Base-by-base conservation (phyloP, 2,797 vertebrate species). In the Enteromius trimaculatus region DNA sequence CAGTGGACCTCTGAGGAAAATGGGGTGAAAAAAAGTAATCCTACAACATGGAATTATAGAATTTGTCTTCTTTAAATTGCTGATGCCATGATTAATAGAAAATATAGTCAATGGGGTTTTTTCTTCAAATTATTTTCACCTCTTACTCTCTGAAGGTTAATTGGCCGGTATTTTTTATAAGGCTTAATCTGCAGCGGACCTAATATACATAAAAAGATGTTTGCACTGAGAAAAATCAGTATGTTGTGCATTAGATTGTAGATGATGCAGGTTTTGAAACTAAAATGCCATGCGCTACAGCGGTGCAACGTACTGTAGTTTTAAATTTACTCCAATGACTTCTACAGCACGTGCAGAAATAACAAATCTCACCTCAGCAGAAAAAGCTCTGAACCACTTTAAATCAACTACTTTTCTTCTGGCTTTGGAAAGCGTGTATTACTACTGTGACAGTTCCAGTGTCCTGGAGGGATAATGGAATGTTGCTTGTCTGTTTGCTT, bases 401-500 rank as follows among this genome's bases (percentile, higher is more conserved):
- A 21, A 47, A 60, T 42, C 66, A 58, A 26, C 60, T 49, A 26
- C 11, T 62, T 21, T 72, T 58, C 26, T 58, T 58, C 62, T 65
- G 69, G 42, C 47, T 64, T 58, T 55, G 49, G 58, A 82, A 79
- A 68, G 51, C 60, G 14, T 62, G 51, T 39, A 55, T 60, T 23
- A 44, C 34, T 70, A 8, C 21, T 58, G 71, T 47, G 42, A 76
- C 19, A 53, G 77, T 70, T 68, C 23, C 64, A 34, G 74, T 55
- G 42, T 80, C 81, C 82, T 68, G 77, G 37, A 81, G 81, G 60
- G 44, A 49, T 77, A 60, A 23, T 70, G 62, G 64, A 42, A 39
- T 77, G 51, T 49, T 78, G 39, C 21, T 19, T 62, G 70, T 82
- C 83, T 77, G 55, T 65, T 80, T 87, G 65, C 81, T 68, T 76